Base-by-base conservation (phyloP, 2,797 vertebrate species). In the Gallirallus australis region DNA sequence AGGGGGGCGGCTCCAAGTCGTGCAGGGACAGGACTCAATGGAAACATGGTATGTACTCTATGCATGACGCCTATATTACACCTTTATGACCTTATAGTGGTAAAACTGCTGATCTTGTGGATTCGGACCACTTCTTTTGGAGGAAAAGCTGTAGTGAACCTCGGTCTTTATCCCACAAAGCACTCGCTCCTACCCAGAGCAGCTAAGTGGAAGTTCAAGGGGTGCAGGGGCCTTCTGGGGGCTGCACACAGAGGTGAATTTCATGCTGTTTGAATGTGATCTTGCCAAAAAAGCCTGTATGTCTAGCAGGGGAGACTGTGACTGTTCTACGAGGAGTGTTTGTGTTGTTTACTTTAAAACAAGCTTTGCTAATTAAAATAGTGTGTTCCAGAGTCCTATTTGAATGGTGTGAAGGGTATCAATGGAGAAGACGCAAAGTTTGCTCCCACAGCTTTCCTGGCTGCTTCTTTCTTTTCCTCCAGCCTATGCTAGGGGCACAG, bases 321-420 rank as follows among this genome's bases (percentile, higher is more conserved):
- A 95, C 96, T 94, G 93, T 93, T 96, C 91, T 86, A 82, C 39
- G 84, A 96, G 91, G 91, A 95, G 88, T 93, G 87, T 95, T 95
- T 93, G 93, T 96, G 94, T 79, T 95, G 93, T 94, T 96, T 94
- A 95, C 77, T 94, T 97, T 75, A 82, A 95, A 97, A 95, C 66
- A 95, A 96, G 95, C 96, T 96, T 95, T 97, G 93, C 93, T 96
- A 96, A 94, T 96, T 97, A 96, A 95, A 96, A 92, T 90, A 86
- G 91, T 89, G 88, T 94, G 90, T 94, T 96, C 90, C 5, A 8
- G 93, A 96, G 85, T 97, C 82, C 94, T 97, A 30, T 89, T 94
- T 94, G 89, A 93, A 88, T 91, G 90, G 77, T 57, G 88, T 94
- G 73, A 90, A 94, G 86, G 92, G 84, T 94, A 25, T 91, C 78